phyloP scores from a whole-genome alignment of 2,888 invertebrate genomes.

The Cantharis lateralis region DNA sequence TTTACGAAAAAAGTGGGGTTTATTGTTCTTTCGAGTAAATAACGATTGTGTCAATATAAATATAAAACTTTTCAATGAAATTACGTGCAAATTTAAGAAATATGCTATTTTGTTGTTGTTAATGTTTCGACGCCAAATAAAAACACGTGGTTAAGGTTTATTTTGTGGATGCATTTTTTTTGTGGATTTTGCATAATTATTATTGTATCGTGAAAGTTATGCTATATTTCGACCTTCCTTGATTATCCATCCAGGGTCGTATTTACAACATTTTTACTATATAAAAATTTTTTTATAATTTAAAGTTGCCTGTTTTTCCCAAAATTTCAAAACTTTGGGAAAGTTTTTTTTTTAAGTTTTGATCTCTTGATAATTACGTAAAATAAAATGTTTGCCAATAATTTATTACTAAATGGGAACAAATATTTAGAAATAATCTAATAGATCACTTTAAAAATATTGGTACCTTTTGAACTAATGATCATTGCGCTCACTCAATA shows the following conservation, averaged over 20 bases:
- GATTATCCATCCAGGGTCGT: slow-evolving; percentile 3
- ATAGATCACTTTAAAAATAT: background rate
- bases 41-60: background rate
- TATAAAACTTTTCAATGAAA: slow-evolving; percentile 6
- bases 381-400: background rate
- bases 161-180: background rate
- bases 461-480: background rate
- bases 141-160: background rate
- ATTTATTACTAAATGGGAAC: background rate
- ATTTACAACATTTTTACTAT: background rate
- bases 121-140: background rate
- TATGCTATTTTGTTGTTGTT: background rate
- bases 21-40: background rate
- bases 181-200: slow-evolving; percentile 10
- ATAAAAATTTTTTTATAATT: too few species aligned
- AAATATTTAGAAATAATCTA: background rate
- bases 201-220: slow-evolving; percentile 10
- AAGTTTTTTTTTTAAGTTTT: background rate
- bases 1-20: slow-evolving; percentile 1
- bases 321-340: background rate
- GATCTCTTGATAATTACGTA: background rate
- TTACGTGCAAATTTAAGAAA: background rate
- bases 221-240: slow-evolving; percentile 15
- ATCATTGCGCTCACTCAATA: too few species aligned
- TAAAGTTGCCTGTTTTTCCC: background rate